phyloP scores from a whole-genome alignment of 2,797 vertebrate species.

The Phoxinus dragarum region DNA sequence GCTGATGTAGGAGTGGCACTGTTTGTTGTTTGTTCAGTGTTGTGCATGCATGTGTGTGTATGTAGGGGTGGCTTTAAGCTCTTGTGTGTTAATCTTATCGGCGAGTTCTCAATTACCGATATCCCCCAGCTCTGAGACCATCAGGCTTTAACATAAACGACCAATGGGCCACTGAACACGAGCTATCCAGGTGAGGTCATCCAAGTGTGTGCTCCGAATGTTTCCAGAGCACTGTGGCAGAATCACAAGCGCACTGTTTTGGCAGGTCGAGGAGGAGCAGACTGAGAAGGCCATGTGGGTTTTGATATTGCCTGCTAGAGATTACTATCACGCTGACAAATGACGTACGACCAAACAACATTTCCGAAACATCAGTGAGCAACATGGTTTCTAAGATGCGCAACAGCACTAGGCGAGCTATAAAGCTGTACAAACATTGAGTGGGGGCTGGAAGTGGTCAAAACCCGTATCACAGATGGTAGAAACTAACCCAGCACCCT shows the following conservation, averaged over 20 bases:
- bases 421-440: slow-evolving; percentile 42
- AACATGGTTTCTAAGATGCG: slow-evolving; percentile 24
- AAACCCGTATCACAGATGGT: slow-evolving; percentile 50
- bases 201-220: slow-evolving; percentile 35
- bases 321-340: slow-evolving; percentile 50
- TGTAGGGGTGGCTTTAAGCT: slow-evolving; percentile 41
- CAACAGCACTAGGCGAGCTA: slow-evolving; percentile 16
- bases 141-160: slow-evolving; percentile 1
- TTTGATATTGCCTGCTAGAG: slow-evolving; percentile 46
- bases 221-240: slow-evolving; percentile 25
- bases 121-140: background rate
- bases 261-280: slow-evolving; percentile 40
- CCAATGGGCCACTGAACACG: background rate
- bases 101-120: background rate
- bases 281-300: slow-evolving; percentile 49
- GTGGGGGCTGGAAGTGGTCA: slow-evolving; percentile 33
- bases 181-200: slow-evolving; percentile 32
- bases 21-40: slow-evolving; percentile 50
- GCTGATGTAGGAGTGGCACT: slow-evolving; percentile 62
- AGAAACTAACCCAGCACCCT: slow-evolving; percentile 40
- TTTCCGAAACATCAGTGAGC: slow-evolving; percentile 27
- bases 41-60: slow-evolving; percentile 25
- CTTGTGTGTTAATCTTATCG: slow-evolving; percentile 48
- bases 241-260: slow-evolving; percentile 13
- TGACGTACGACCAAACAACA: slow-evolving; percentile 36